These are phyloP conservation scores for Gorilla gorilla DNA, from an alignment of 2,113 vertebrate genomes.

Conservation along the genomic window DNA sequence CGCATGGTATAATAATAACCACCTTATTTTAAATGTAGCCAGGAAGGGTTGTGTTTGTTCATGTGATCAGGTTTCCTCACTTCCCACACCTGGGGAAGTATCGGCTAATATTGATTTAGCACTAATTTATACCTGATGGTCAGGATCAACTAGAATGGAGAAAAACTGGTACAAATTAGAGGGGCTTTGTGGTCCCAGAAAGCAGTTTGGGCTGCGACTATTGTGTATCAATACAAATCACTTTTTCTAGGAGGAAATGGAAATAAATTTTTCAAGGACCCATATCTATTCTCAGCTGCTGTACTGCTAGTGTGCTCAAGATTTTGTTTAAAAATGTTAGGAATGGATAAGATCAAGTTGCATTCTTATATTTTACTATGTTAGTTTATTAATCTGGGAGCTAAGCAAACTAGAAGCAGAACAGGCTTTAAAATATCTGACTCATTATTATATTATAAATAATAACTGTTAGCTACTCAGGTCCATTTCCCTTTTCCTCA, in stretches of 20 bases:
- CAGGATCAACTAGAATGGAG: conserved; percentile 10
- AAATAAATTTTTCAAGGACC: conserved; percentile 28
- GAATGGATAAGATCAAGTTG: conserved; percentile 45
- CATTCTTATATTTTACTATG: conserved; percentile 42
- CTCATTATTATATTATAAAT: conserved; percentile 45
- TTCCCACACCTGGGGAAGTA: conserved; percentile 71
- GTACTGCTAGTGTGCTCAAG: not conserved
- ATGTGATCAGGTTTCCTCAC: conserved; percentile 58
- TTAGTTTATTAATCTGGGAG: conserved; percentile 40
- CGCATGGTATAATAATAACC: not conserved
- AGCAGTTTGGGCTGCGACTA: not conserved
- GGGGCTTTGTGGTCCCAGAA: conserved; percentile 20
- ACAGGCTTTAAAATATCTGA: conserved; percentile 33
- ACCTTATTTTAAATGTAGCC: conserved; percentile 59
- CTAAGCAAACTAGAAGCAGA: conserved; percentile 51
- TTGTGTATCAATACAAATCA: conserved; percentile 32
- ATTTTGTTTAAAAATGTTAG: conserved; percentile 38
- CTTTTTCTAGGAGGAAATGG: conserved; percentile 20
- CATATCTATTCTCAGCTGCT: not conserved
- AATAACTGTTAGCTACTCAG: not conserved
- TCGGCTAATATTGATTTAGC: conserved; percentile 74
- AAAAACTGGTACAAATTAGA: conserved; percentile 61
- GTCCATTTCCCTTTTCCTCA: conserved; percentile 16
- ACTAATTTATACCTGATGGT: conserved; percentile 72
- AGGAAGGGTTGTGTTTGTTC: conserved; percentile 64